Evolutionary conservation across 2,888 invertebrate species (phyloP), one percentile per base, ranked within the genome.

Genomic region (Parnassius mnemosyne): DNA sequence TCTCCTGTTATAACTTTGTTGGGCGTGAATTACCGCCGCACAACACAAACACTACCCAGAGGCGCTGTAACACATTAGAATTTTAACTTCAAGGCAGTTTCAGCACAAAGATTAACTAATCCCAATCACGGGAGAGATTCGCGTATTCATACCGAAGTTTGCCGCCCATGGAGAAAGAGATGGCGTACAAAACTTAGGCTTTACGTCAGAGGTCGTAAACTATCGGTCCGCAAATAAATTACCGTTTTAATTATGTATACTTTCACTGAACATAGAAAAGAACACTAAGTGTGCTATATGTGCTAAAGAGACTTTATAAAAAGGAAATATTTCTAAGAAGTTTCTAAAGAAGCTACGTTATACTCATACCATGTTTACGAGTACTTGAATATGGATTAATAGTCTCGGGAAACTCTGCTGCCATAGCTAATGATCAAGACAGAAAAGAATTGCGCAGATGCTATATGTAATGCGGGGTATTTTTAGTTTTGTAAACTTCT

Each of bases 91-190:
- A 76, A 80, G 78, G 78, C 83, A 80, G 77, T 80, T 83, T 80
- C 80, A 72, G 78, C 76, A 78, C 76, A 77, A 79, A 83, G 83
- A 89, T 89, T 89, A 88, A 85, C 85, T 86, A 88, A 89, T 87
- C 85, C 87, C 87, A 87, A 87, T 89, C 87, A 87, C 80, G 79
- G 79, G 76, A 75, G 76, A 83, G 85, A 87, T 84, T 85, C 84
- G 81, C 80, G 80, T 82, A 80, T 83, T 85, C 85, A 81, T 80
- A 78, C 72, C 75, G 76, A 84, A 88, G 78, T 88, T 87, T 81
- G 79, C 84, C 83, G 75, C 85, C 82, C 83, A 73, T 64, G 59
- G 54, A 56, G 61, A 63, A 63, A 59, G 63, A 63, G 63, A 54
- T 58, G 62, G 62, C 57, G 60, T 49, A 25, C 57, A 54, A 59